Evolutionary conservation across 2,113 vertebrate genomes (phyloP), one percentile per base, ranked within the genome.

Genomic region (Haplotaxodon microlepis): DNA sequence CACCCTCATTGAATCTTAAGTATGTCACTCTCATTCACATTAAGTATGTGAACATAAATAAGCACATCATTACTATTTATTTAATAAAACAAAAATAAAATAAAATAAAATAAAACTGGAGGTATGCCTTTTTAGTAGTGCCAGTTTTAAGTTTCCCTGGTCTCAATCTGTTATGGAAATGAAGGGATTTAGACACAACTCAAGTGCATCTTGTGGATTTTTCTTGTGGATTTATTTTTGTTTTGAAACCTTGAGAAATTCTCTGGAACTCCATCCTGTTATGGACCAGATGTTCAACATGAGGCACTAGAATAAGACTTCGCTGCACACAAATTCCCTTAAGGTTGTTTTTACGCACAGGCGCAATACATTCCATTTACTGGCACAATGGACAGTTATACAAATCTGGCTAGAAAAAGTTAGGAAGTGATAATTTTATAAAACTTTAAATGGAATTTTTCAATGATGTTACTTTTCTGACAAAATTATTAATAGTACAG

Each of bases 161-260:
- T 84, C 63, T 92, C 89, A 93, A 95, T 93, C 91, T 94, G 89
- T 91, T 93, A 93, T 94, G 94, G 90, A 91, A 94, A 94, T 95
- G 66, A 92, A 86, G 84, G 92, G 92, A 95, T 94, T 93, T 91
- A 91, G 88, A 91, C 87, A 89, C 87, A 90, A 94, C 80, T 90
- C 79, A 92, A 91, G 84, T 93, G 92, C 89, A 92, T 92, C 36
- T 85, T 92, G 88, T 90, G 89, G 86, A 84, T 94, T 93, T 92
- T 84, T 84, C 50, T 81, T 42, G 79, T 80, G 83, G 91, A 88
- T 90, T 94, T 92, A 81, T 87, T 94, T 92, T 87, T 91, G 85
- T 90, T 89, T 90, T 91, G 71, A 91, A 93, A 92, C 85, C 90
- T 91, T 29, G 24, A 89, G 84, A 90, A 85, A 89, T 87, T 85